phyloP scores from a whole-genome alignment of 2,797 vertebrate genomes.

The Cyprinella venusta region DNA sequence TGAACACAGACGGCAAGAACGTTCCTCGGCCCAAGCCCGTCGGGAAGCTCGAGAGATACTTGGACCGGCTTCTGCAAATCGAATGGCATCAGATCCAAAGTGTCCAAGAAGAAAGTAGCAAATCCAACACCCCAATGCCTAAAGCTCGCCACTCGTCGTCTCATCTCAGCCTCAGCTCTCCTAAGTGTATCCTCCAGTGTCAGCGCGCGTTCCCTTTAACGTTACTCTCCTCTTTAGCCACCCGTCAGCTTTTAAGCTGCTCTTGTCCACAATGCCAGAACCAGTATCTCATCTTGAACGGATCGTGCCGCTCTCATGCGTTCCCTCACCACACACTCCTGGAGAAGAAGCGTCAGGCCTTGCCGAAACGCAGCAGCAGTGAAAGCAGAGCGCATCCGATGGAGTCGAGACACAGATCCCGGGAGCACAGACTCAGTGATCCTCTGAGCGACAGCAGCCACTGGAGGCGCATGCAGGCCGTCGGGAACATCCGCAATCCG shows the following conservation, averaged over 20 bases:
- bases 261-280: conserved; percentile 65
- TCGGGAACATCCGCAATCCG: conserved; percentile 77
- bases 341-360: conserved; percentile 46
- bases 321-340: conserved; percentile 59
- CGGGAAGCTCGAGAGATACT: conserved; percentile 81
- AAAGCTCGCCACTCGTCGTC: conserved; percentile 67
- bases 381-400: conserved; percentile 69
- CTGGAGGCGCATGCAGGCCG: conserved; percentile 77
- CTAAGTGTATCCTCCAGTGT: conserved; percentile 80
- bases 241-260: conserved; percentile 62
- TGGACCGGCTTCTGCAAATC: conserved; percentile 86
- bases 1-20: conserved; percentile 74
- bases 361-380: conserved; percentile 66
- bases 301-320: conserved; percentile 61
- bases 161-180: conserved; percentile 74
- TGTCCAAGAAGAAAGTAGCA: conserved; percentile 77
- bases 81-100: conserved; percentile 89
- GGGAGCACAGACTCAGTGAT: conserved; percentile 53
- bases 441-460: conserved; percentile 65
- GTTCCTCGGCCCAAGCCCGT: conserved; percentile 67
- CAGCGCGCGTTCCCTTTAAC: conserved; percentile 78
- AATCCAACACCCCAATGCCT: not conserved
- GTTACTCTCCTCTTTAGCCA: conserved; percentile 71
- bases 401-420: conserved; percentile 26
- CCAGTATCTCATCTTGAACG: conserved; percentile 62